Evolutionary conservation across 2,113 vertebrate species (phyloP).

Genomic region (Acanthisitta chloris): DNA sequence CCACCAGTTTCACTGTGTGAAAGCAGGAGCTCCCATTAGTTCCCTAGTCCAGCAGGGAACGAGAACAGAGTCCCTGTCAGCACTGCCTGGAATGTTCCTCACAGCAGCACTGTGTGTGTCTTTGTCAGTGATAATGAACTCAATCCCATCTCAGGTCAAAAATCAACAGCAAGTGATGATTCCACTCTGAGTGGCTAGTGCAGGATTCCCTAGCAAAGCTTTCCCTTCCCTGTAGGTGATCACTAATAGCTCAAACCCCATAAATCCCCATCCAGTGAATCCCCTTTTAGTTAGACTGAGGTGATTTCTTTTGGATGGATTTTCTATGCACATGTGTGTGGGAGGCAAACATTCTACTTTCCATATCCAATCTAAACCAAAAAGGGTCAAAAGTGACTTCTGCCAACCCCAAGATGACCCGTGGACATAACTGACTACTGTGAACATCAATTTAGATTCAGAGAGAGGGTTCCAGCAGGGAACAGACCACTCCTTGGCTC

Average conservation of each 20-base stretch:
- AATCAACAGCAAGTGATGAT: neutral
- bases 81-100: neutral
- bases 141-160: neutral
- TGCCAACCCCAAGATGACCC: neutral
- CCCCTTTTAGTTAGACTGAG: neutral
- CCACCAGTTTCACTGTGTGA: neutral
- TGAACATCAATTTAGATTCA: neutral
- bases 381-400: neutral
- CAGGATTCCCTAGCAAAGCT: neutral
- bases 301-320: neutral
- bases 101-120: neutral
- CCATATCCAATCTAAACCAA: neutral
- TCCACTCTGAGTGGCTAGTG: neutral
- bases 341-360: neutral
- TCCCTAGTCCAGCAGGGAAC: neutral
- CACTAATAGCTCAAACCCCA: neutral
- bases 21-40: neutral
- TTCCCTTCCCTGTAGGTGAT: neutral
- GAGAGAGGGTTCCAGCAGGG: neutral
- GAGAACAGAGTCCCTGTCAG: neutral
- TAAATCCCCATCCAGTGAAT: neutral
- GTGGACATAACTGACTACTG: neutral
- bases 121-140: neutral
- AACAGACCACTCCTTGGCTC: neutral
- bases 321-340: rapidly evolving